Evolutionary conservation across 2,888 invertebrate species (phyloP).

Genomic region (Scaptomyza cyrtandrae): DNA sequence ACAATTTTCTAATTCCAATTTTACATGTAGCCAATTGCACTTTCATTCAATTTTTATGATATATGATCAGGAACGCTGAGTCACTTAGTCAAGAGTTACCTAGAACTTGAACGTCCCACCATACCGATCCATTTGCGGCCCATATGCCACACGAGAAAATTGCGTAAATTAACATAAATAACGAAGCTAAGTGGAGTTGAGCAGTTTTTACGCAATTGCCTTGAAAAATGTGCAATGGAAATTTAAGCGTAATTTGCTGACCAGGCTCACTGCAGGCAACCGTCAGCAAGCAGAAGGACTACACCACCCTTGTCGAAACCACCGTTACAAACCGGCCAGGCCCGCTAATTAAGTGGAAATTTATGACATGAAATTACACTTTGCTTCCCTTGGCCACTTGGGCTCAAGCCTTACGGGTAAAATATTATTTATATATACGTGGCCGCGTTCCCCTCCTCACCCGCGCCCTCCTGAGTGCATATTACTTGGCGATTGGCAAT

Average conservation of each 20-base stretch:
- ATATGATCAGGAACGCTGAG: constrained; percentile 2
- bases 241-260: constrained; percentile 75
- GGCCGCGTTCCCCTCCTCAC: neutral
- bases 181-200: constrained; percentile 69
- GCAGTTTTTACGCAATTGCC: constrained; percentile 74
- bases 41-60: constrained; percentile 23
- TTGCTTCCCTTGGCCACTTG: constrained; percentile 26
- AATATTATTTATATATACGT: constrained; percentile 64
- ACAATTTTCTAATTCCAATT: constrained; percentile 32
- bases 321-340: neutral
- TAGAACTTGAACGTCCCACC: constrained; percentile 18
- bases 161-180: constrained; percentile 78
- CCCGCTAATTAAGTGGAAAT: constrained; percentile 76
- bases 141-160: constrained; percentile 56
- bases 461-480: constrained; percentile 13
- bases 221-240: constrained; percentile 76
- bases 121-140: constrained; percentile 5
- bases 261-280: constrained; percentile 43
- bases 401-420: constrained; percentile 54
- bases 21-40: constrained; percentile 24
- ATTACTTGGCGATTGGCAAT: constrained; percentile 50
- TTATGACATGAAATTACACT: constrained; percentile 72
- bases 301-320: neutral
- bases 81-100: constrained; percentile 1
- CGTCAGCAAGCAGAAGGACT: constrained; percentile 26